These are phyloP conservation scores for Diplodus sargus DNA, from an alignment of 2,797 vertebrate species.

Conservation along the genomic window DNA sequence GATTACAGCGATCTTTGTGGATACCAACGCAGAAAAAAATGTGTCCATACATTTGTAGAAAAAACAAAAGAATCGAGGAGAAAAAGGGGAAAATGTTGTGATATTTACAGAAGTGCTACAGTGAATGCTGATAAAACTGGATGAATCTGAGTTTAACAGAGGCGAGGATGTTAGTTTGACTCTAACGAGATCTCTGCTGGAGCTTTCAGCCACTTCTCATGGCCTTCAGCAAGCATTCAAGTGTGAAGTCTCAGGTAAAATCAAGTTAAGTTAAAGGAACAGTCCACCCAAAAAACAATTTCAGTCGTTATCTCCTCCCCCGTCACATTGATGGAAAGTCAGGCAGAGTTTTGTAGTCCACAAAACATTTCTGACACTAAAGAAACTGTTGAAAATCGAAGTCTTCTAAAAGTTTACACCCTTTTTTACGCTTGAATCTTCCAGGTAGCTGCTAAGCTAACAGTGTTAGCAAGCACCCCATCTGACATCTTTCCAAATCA, in stretches of 20 bases:
- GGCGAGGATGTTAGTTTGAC: background rate
- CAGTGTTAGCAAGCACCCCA: no score
- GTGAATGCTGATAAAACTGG: background rate
- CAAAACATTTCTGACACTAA: no score
- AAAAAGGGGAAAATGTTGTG: background rate
- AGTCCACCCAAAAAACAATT: no score
- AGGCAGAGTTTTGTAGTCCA: no score
- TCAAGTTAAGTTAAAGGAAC: no score
- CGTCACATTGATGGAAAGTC: no score
- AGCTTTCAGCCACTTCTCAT: background rate
- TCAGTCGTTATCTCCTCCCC: no score
- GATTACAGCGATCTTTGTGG: slow-evolving; percentile 4
- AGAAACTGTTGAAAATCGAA: no score
- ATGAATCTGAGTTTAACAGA: background rate
- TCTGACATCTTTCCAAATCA: no score
- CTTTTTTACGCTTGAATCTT: no score
- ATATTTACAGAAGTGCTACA: slow-evolving; percentile 39
- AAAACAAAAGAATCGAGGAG: background rate
- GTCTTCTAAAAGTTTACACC: no score
- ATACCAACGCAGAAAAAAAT: background rate
- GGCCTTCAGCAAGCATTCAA: background rate
- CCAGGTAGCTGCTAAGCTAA: no score
- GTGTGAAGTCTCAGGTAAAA: background rate
- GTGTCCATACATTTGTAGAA: slow-evolving; percentile 1
- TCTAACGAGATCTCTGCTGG: background rate